These are phyloP conservation scores for Platycercus adscitus DNA, from an alignment of 2,113 vertebrate species.

Conservation along the genomic window DNA sequence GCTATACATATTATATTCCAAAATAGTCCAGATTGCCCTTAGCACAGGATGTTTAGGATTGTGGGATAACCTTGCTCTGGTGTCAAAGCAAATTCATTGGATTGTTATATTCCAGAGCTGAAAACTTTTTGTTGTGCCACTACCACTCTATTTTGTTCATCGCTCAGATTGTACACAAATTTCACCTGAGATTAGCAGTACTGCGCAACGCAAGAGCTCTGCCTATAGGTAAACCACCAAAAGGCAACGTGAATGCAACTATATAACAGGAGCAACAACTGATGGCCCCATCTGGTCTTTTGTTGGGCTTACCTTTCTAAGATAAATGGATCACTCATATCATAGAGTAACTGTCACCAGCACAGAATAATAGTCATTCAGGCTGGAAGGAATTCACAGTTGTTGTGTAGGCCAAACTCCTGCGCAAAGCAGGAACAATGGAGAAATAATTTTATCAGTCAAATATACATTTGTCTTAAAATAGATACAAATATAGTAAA, in stretches of 20 bases:
- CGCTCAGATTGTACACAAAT: neutral
- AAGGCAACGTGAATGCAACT: neutral
- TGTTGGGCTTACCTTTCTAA: neutral
- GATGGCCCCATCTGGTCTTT: neutral
- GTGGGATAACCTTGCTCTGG: neutral
- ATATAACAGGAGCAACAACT: neutral
- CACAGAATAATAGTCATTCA: neutral
- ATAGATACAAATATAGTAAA: neutral
- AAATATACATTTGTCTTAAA: neutral
- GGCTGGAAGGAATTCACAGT: neutral
- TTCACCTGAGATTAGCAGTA: neutral
- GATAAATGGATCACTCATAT: neutral
- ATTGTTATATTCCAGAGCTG: neutral
- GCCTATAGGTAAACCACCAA: neutral
- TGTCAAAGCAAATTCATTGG: neutral
- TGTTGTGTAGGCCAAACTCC: neutral
- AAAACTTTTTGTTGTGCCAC: neutral
- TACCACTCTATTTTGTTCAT: neutral
- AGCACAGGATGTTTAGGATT: neutral
- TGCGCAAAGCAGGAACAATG: neutral
- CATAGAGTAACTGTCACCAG: neutral
- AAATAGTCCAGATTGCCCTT: neutral
- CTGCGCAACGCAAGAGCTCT: neutral
- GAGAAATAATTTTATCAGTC: neutral
- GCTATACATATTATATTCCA: neutral